phyloP scores from a whole-genome alignment of 2,888 invertebrate genomes.

The Sabatieria punctata region DNA sequence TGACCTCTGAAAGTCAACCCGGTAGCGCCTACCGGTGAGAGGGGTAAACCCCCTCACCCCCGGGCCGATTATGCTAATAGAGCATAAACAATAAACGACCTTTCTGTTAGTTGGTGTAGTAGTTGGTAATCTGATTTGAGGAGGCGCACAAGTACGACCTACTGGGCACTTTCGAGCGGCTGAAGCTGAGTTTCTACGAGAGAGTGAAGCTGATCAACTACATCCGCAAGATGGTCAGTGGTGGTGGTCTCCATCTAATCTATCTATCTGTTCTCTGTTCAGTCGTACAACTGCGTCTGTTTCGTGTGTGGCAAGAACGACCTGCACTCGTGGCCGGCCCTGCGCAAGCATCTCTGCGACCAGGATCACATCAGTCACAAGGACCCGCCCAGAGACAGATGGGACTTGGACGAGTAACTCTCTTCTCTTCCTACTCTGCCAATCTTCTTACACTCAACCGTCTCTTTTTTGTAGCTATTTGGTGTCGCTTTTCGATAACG shows the following conservation, averaged over 20 bases:
- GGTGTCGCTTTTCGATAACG: conserved; percentile 82
- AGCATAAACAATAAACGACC: too few relatives aligned
- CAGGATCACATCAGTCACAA: conserved; percentile 43
- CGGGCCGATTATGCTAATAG: too few relatives aligned
- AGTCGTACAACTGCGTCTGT: conserved; percentile 44
- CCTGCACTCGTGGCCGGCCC: conserved; percentile 42
- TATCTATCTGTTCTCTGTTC: conserved; percentile 45
- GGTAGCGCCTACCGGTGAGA: too few relatives aligned
- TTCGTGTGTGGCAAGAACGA: conserved; percentile 57
- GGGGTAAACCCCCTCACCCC: neutral
- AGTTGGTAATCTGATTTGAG: conserved; percentile 15
- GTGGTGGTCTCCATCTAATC: conserved; percentile 26
- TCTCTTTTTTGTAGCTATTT: conserved; percentile 46
- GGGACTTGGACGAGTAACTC: conserved; percentile 8
- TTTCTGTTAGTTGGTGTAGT: too few relatives aligned
- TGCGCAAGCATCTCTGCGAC: conserved; percentile 51
- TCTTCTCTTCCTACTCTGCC: neutral
- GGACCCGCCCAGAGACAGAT: neutral
- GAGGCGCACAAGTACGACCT: conserved; percentile 60
- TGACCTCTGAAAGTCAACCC: too few relatives aligned
- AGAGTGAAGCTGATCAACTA: conserved; percentile 71
- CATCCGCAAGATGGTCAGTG: conserved; percentile 52
- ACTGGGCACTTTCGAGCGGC: conserved; percentile 39
- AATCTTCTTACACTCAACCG: neutral
- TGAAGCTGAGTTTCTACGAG: conserved; percentile 38